Evolutionary conservation across 2,888 invertebrate genomes (phyloP).

Genomic region (Andricus curvator): DNA sequence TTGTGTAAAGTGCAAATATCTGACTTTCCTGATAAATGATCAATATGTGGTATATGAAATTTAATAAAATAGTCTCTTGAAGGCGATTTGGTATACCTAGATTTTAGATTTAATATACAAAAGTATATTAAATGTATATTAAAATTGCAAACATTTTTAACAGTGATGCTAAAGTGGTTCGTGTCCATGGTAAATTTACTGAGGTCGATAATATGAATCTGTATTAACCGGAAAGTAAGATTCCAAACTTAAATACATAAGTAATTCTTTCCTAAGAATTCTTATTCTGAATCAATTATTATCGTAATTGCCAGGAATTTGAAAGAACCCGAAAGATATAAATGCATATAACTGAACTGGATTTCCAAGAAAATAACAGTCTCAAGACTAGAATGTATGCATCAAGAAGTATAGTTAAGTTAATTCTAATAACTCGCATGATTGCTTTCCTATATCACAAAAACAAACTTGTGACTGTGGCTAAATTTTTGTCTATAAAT

Average conservation of each 20-base stretch:
- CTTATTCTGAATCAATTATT: not conserved
- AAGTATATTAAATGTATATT: too few species aligned
- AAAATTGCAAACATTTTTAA: too few species aligned
- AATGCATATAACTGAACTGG: not conserved
- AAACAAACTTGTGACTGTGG: slow-evolving; percentile 7
- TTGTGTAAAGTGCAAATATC: too few species aligned
- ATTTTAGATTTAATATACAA: too few species aligned
- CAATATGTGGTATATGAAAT: too few species aligned
- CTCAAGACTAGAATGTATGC: slow-evolving; percentile 1
- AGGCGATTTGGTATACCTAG: too few species aligned
- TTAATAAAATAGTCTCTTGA: too few species aligned
- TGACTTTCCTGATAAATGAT: too few species aligned
- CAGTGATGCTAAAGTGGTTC: too few species aligned
- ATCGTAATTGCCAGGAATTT: not conserved
- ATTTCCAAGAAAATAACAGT: not conserved
- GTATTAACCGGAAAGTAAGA: not conserved
- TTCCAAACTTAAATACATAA: not conserved
- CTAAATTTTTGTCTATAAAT: not conserved
- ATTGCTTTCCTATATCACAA: not conserved
- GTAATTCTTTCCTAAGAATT: not conserved
- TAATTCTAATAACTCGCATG: not conserved
- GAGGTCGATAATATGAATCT: not conserved
- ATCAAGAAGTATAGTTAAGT: not conserved
- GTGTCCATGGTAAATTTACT: too few species aligned
- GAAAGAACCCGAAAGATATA: not conserved